phyloP scores from a whole-genome alignment of 1,140 invertebrate genomes.

The Laupala kohalensis region DNA sequence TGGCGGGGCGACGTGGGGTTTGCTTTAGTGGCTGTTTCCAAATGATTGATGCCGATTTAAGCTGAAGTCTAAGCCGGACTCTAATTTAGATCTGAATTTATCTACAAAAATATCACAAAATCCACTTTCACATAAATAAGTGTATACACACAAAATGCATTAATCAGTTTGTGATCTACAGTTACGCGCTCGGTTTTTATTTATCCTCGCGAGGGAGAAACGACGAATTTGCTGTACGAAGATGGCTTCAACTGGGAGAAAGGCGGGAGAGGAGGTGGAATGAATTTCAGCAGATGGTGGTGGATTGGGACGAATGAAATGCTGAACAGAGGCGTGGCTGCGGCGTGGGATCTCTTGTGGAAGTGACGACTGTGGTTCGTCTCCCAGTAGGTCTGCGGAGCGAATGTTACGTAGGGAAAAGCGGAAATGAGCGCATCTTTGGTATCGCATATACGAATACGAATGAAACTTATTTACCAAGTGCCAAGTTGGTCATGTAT shows the following conservation, averaged over 20 bases:
- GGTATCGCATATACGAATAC: no score
- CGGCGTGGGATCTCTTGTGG: background rate
- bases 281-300: background rate
- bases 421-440: no score
- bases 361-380: background rate
- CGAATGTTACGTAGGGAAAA: background rate
- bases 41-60: background rate
- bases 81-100: background rate
- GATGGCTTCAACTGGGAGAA: background rate
- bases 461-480: no score
- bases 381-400: no score
- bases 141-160: background rate
- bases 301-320: no score
- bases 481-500: no score
- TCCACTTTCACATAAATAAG: background rate
- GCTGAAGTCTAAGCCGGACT: background rate
- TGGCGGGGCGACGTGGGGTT: background rate
- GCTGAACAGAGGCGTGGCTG: no score
- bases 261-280: background rate
- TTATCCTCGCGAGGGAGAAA: background rate
- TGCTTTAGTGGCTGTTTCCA: background rate
- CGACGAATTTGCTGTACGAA: background rate
- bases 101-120: background rate
- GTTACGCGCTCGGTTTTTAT: background rate
- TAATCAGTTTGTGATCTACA: background rate